These are phyloP conservation scores for Tenthredo amoena DNA, from an alignment of 2,888 invertebrate species.

Conservation along the genomic window DNA sequence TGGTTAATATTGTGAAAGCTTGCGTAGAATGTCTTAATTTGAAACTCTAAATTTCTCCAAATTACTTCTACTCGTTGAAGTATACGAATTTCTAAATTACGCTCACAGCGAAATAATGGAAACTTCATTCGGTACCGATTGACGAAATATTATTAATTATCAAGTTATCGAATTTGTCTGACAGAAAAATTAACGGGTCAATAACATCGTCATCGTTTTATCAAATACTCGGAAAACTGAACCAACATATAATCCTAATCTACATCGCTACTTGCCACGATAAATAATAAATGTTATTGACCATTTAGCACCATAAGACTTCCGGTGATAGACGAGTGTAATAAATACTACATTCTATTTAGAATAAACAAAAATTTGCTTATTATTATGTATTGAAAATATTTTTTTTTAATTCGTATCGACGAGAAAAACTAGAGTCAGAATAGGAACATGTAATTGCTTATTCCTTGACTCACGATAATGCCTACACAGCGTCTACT, in stretches of 20 bases:
- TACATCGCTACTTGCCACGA: not conserved
- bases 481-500: not conserved
- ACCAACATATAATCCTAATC: not conserved
- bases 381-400: too few relatives aligned
- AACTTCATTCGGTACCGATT: not conserved
- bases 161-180: not conserved
- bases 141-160: not conserved
- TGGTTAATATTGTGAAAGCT: slow-evolving; percentile 26
- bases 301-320: not conserved
- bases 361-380: not conserved
- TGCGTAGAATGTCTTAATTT: slow-evolving; percentile 14
- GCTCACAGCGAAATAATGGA: not conserved
- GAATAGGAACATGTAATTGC: not conserved
- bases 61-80: not conserved
- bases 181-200: not conserved
- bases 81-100: not conserved
- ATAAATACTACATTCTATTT: not conserved
- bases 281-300: not conserved
- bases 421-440: too few relatives aligned
- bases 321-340: not conserved
- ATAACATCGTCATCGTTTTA: not conserved
- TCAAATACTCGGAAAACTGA: not conserved
- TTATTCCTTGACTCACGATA: not conserved
- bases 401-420: too few relatives aligned
- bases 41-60: slow-evolving; percentile 29